phyloP scores from a whole-genome alignment of 2,113 vertebrate species.

The Percina caprodes region DNA sequence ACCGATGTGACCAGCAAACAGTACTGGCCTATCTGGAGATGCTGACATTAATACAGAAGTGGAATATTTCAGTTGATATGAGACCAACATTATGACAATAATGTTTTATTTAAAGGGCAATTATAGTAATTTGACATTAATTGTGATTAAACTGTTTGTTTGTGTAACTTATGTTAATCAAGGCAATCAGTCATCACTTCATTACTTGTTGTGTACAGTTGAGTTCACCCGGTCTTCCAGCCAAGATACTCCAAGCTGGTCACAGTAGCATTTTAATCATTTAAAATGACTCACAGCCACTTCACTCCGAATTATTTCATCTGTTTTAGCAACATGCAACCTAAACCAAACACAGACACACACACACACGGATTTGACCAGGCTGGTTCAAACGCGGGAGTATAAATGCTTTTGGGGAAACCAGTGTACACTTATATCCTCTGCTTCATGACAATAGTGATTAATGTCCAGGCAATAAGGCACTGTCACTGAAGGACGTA shows the following conservation, averaged over 20 bases:
- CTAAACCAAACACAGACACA: not conserved
- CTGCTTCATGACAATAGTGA: conserved; percentile 79
- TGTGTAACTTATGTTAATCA: conserved; percentile 68
- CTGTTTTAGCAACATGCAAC: conserved; percentile 51
- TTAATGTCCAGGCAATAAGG: conserved; percentile 80
- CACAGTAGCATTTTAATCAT: conserved; percentile 75
- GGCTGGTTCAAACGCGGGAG: conserved; percentile 52
- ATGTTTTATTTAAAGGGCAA: conserved; percentile 53
- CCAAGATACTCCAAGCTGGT: conserved; percentile 69
- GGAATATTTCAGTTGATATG: conserved; percentile 27
- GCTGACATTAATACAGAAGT: conserved; percentile 18
- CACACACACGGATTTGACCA: conserved; percentile 21
- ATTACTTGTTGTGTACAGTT: conserved; percentile 60
- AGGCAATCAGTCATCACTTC: conserved; percentile 67
- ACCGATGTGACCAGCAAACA: not conserved
- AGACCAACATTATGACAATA: conserved; percentile 22
- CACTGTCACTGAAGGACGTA: conserved; percentile 78
- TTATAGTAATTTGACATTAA: conserved; percentile 67
- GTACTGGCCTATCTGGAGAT: conserved; percentile 13
- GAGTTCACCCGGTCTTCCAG: conserved; percentile 64
- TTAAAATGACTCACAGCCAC: conserved; percentile 75
- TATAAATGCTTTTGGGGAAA: conserved; percentile 58
- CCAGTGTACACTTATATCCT: conserved; percentile 64
- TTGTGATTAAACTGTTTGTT: conserved; percentile 72
- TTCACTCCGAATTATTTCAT: conserved; percentile 75